Evolutionary conservation across 2,888 invertebrate species (phyloP).

Genomic region (Amiota communis): DNA sequence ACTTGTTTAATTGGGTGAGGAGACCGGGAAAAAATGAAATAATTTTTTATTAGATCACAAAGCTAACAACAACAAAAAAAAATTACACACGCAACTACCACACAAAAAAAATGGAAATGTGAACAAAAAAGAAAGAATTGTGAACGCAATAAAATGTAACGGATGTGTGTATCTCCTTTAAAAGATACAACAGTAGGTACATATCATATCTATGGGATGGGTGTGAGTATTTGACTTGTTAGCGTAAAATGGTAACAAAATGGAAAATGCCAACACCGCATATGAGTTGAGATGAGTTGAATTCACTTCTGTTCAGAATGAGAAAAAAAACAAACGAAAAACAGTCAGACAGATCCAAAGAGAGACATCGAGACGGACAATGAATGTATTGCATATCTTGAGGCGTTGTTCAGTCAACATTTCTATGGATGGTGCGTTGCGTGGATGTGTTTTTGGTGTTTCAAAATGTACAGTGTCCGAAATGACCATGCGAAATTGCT

Average conservation of each 20-base stretch:
- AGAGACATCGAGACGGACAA: too few relatives aligned
- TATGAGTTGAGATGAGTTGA: background rate
- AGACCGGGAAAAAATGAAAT: background rate
- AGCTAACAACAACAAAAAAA: background rate
- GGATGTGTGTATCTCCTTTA: background rate
- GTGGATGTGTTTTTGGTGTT: background rate
- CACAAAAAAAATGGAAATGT: background rate
- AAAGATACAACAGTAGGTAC: background rate
- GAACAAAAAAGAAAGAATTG: background rate
- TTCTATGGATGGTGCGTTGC: background rate
- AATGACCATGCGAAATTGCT: constrained; percentile 17
- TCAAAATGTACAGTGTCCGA: constrained; percentile 11
- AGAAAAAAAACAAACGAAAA: too few relatives aligned
- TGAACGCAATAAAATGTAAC: background rate
- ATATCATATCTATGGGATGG: background rate
- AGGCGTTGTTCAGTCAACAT: constrained; percentile 7
- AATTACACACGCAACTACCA: background rate
- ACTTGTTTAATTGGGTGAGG: too few relatives aligned
- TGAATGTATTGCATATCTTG: constrained; percentile 17
- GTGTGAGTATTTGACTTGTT: background rate
- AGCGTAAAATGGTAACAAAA: background rate
- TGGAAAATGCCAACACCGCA: background rate
- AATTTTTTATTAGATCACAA: background rate
- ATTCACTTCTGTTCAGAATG: too few relatives aligned
- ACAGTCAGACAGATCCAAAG: too few relatives aligned